Evolutionary conservation across 2,113 vertebrate species (phyloP).

Genomic region (Aleadryas rufinucha): DNA sequence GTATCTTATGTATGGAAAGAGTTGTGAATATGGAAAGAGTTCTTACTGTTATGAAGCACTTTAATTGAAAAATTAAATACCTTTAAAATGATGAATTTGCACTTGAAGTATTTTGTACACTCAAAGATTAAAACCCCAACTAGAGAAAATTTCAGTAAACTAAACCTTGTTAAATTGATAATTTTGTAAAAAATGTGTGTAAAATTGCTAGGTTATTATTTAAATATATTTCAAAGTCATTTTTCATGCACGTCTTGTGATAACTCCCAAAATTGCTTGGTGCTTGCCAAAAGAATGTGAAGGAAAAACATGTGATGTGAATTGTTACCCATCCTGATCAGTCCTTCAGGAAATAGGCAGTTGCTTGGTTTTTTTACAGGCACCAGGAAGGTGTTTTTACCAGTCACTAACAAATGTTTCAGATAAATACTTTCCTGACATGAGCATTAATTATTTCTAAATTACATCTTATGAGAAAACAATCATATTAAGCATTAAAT

Average conservation of each 20-base stretch:
- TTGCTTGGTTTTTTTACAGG: neutral
- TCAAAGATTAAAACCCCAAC: neutral
- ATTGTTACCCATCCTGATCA: neutral
- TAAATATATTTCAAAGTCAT: neutral
- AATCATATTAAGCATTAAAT: conserved; percentile 18
- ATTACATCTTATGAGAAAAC: conserved; percentile 22
- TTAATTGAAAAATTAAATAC: neutral
- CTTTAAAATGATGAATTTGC: neutral
- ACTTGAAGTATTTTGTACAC: neutral
- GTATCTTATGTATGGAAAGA: neutral
- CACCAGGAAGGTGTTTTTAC: conserved; percentile 10
- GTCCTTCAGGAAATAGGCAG: neutral
- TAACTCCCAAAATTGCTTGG: neutral
- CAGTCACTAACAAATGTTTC: neutral
- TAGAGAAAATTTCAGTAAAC: neutral
- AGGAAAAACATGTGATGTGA: neutral
- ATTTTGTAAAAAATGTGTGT: neutral
- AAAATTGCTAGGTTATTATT: neutral
- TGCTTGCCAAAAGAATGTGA: neutral
- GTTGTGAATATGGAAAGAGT: neutral
- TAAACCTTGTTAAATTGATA: neutral
- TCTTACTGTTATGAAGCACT: neutral
- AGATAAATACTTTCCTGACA: conserved; percentile 12
- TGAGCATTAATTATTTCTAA: conserved; percentile 60
- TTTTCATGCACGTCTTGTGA: neutral